A percentile compares a stretch with the other conserved stretches of the same genome.
These are phyloP conservation scores for Petaurus breviceps DNA, from an alignment of 2,113 vertebrate species.

Conservation along the genomic window DNA sequence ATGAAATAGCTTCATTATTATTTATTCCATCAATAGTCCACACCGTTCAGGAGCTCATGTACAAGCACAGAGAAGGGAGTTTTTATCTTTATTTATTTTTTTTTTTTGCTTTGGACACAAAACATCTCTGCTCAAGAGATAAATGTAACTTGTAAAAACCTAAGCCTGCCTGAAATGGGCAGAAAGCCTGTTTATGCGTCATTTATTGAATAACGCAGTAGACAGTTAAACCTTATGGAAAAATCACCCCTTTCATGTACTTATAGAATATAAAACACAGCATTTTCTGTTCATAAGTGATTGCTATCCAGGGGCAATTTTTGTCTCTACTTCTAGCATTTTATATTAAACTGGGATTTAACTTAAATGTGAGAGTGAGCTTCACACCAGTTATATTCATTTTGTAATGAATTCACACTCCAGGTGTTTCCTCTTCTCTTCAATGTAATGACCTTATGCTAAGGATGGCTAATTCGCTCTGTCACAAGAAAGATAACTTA, in stretches of 20 bases:
- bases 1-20: slow-evolving; percentile 1
- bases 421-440: neutral
- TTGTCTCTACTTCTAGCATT: slow-evolving; percentile 47
- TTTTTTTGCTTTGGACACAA: slow-evolving; percentile 49
- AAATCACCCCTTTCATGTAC: slow-evolving; percentile 44
- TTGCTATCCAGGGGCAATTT: slow-evolving; percentile 45
- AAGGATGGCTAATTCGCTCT: neutral
- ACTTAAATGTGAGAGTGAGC: slow-evolving; percentile 23
- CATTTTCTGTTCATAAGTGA: slow-evolving; percentile 44
- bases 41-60: slow-evolving; percentile 19
- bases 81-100: no score
- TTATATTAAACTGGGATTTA: slow-evolving; percentile 48
- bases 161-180: slow-evolving; percentile 60
- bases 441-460: neutral
- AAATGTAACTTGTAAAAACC: slow-evolving; percentile 67
- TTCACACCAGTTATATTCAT: slow-evolving; percentile 48
- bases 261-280: slow-evolving; percentile 53
- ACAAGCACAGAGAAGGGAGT: neutral
- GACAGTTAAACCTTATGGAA: slow-evolving; percentile 57
- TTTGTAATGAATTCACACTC: slow-evolving; percentile 31
- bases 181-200: slow-evolving; percentile 67
- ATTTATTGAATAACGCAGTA: slow-evolving; percentile 72
- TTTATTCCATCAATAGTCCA: slow-evolving; percentile 19
- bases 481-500: neutral
- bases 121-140: slow-evolving; percentile 59